Evolutionary conservation across 2,113 vertebrate genomes (phyloP), one percentile per base, ranked within the genome.

Genomic region (Sapajus apella): DNA sequence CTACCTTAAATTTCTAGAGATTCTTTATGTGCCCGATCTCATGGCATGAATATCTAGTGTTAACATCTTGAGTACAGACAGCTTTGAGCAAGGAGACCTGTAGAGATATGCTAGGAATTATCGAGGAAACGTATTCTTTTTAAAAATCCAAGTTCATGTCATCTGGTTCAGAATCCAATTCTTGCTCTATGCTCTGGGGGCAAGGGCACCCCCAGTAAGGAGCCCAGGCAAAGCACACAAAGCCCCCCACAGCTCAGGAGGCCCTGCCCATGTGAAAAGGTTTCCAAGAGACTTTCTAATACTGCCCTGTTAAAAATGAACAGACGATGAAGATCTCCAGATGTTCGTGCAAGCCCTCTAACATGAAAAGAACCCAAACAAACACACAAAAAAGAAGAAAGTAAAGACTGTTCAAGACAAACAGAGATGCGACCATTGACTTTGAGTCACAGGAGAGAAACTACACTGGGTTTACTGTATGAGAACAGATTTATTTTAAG

Each of bases 231-330:
- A 27, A 58, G 10, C 25, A 6, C 10, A 14, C 35, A 7, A 35
- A 4, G 14, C 37, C 14, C 23, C 32, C 20, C 14, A 0, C 30
- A 3, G 9, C 70, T 10, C 12, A 3, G 3, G 40, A 76, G 8
- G 37, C 5, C 0, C 1, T 0, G 0, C 43, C 25, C 32, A 5
- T 0, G 1, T 1, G 55, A 70, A 8, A 14, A 5, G 35, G 14
- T 73, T 14, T 25, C 40, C 20, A 32, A 23, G 56, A 21, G 43
- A 6, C 23, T 55, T 27, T 10, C 55, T 56, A 1, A 27, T 0
- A 2, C 56, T 20, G 6, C 9, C 70, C 30, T 8, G 11, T 27
- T 16, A 56, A 17, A 11, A 3, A 8, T 9, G 5, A 35, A 8
- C 5, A 47, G 43, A 10, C 9, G 40, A 32, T 52, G 17, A 20